Conservation (phyloP, 2,797 vertebrate genomes). For the Lacerta agilis region DNA sequence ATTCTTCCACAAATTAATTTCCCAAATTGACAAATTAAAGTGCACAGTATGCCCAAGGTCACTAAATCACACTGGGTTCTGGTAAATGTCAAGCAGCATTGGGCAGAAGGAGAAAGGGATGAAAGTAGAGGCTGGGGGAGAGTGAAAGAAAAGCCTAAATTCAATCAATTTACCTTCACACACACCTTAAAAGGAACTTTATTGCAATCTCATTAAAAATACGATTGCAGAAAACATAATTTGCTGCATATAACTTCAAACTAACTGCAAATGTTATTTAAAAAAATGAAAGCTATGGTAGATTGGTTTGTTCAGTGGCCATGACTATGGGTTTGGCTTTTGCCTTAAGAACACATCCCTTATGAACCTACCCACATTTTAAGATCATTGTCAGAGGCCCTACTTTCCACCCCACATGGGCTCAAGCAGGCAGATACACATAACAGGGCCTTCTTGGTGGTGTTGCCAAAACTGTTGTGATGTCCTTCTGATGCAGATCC, state of each 20-base stretch:
- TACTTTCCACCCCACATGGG: background rate
- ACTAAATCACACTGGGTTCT: slow-evolving; percentile 79
- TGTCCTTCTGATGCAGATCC: background rate
- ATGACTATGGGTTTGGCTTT: background rate
- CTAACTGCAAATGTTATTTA: background rate
- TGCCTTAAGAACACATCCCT: background rate
- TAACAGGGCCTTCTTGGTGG: background rate
- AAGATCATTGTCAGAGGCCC: background rate
- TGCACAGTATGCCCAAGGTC: slow-evolving; percentile 76
- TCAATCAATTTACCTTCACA: background rate
- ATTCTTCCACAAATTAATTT: slow-evolving; percentile 87
- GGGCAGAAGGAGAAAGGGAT: slow-evolving; percentile 10
- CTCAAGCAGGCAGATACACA: background rate
- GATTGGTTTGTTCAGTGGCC: background rate
- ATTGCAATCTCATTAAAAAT: background rate
- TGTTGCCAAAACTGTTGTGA: background rate
- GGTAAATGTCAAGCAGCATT: slow-evolving; percentile 72
- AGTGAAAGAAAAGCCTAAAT: background rate
- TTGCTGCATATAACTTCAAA: background rate
- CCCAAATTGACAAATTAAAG: slow-evolving; percentile 83
- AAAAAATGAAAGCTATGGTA: background rate
- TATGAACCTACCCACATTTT: background rate
- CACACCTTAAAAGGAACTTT: background rate
- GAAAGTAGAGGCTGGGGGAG: background rate
- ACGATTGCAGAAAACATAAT: slow-evolving; percentile 16